Conservation (phyloP, 2,113 vertebrate species). For the Tonatia bakeri region DNA sequence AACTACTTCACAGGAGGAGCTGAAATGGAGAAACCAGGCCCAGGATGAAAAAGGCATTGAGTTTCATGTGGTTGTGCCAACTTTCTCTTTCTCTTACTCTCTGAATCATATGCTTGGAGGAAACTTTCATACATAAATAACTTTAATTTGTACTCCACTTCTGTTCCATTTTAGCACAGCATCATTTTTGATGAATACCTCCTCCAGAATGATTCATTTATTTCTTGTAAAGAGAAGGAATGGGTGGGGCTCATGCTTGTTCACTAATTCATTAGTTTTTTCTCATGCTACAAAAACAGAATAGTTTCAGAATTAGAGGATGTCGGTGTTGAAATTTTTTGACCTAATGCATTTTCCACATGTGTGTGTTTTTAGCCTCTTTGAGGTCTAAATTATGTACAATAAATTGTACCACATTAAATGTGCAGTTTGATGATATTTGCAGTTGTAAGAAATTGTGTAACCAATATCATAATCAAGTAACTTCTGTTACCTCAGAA, state of each 20-base stretch:
- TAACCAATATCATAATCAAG: not conserved
- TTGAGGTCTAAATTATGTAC: not conserved
- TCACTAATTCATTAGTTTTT: not conserved
- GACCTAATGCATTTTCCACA: not conserved
- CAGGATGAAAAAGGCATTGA: not conserved
- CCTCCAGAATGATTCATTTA: slow-evolving; percentile 1
- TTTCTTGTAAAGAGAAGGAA: slow-evolving; percentile 12
- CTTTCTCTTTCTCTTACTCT: slow-evolving; percentile 22
- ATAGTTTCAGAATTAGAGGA: not conserved
- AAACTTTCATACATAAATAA: slow-evolving; percentile 26
- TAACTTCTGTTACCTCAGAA: not conserved
- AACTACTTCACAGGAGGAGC: not conserved
- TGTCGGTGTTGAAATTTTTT: not conserved
- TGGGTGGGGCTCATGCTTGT: not conserved
- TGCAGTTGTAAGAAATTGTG: not conserved
- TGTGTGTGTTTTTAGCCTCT: not conserved
- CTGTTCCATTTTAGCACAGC: not conserved
- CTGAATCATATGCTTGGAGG: slow-evolving; percentile 1
- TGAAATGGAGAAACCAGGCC: not conserved
- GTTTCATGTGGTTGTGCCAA: not conserved
- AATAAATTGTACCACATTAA: not conserved
- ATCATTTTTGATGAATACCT: not conserved
- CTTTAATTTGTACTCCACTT: slow-evolving; percentile 21
- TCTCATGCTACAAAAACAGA: not conserved
- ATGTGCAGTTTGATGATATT: not conserved